phyloP scores from a whole-genome alignment of 2,888 invertebrate genomes.

The Scaptomyza flava region DNA sequence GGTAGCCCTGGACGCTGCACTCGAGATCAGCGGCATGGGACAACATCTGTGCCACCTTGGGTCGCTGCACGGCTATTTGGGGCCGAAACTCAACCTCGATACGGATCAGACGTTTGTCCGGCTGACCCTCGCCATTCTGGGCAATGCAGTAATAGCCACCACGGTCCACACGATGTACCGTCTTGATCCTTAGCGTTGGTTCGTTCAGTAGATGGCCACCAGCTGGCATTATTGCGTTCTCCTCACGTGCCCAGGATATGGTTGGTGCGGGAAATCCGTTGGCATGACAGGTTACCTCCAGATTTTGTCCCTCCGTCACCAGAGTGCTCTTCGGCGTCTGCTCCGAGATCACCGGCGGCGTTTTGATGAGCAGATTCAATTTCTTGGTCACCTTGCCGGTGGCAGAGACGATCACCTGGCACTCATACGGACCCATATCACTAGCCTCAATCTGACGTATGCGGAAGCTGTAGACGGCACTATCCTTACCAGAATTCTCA shows the following conservation, averaged over 20 bases:
- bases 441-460: constrained; percentile 81
- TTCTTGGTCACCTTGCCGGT: constrained; percentile 78
- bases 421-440: constrained; percentile 83
- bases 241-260: constrained; percentile 88
- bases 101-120: constrained; percentile 79
- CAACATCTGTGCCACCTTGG: constrained; percentile 83
- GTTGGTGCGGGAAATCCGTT: constrained; percentile 91
- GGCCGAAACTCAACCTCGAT: constrained; percentile 84
- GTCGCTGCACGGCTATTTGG: constrained; percentile 81
- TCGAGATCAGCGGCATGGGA: constrained; percentile 81
- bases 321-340: constrained; percentile 75
- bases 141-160: constrained; percentile 84
- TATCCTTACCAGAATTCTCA: constrained; percentile 64
- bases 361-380: constrained; percentile 81
- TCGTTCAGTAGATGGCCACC: constrained; percentile 80
- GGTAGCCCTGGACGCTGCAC: constrained; percentile 83
- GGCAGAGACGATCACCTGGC: constrained; percentile 82
- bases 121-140: constrained; percentile 82
- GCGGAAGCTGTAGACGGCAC: constrained; percentile 79
- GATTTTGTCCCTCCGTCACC: constrained; percentile 80
- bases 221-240: constrained; percentile 85
- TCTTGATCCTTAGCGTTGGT: constrained; percentile 75
- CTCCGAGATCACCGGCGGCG: constrained; percentile 81
- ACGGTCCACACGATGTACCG: constrained; percentile 82
- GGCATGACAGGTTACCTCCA: constrained; percentile 88